Evolutionary conservation across 2,888 invertebrate species (phyloP).

Genomic region (Calameuta pallipes): DNA sequence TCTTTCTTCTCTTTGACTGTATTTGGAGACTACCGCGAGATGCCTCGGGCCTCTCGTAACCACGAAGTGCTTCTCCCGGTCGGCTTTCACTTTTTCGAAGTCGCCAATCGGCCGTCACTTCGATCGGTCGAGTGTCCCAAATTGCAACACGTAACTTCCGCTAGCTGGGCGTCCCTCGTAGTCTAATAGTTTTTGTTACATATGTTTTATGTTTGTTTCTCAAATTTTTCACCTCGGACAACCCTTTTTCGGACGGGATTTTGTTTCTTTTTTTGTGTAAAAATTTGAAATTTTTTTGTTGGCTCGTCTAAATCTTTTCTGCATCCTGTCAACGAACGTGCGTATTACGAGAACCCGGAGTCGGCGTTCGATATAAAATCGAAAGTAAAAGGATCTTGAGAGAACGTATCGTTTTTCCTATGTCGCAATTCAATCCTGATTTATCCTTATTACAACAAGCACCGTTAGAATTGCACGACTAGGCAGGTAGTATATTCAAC

Average conservation of each 20-base stretch:
- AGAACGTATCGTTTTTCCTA: neutral
- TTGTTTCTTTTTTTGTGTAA: too few species aligned
- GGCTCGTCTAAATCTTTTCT: accelerated
- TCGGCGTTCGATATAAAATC: neutral
- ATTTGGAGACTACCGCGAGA: neutral
- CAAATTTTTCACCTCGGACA: neutral
- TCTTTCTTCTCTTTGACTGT: neutral
- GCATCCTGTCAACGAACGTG: too few species aligned
- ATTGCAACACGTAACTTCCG: slow-evolving; percentile 2
- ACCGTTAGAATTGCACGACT: neutral
- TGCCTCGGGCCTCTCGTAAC: neutral
- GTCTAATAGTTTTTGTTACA: too few species aligned
- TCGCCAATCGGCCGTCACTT: neutral
- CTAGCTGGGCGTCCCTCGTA: neutral
- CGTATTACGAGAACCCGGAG: neutral
- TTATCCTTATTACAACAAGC: neutral
- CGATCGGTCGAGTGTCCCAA: neutral
- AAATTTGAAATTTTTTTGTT: too few species aligned
- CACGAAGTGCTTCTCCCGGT: neutral
- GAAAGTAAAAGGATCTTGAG: neutral
- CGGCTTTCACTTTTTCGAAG: slow-evolving; percentile 6
- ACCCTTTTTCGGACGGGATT: neutral
- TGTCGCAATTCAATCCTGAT: neutral
- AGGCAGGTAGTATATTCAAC: neutral
- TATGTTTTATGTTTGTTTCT: too few species aligned